Conservation (phyloP, 2,113 vertebrate species). For the Hepsetus odoe region DNA sequence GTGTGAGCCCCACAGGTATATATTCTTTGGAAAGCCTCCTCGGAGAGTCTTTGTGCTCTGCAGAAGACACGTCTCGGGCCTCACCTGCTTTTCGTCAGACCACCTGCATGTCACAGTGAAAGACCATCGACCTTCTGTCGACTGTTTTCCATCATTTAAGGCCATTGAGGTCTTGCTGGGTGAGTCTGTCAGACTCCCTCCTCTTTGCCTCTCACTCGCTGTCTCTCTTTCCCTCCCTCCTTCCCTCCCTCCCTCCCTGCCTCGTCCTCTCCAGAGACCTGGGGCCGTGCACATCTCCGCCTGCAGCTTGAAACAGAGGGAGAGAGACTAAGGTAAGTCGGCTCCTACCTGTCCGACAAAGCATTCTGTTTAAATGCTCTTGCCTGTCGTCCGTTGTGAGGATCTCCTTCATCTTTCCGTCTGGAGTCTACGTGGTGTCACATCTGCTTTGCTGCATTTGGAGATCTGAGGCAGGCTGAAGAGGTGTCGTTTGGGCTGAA, state of each 20-base stretch:
- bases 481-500: not conserved
- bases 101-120: slow-evolving; percentile 70
- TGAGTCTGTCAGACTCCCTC: slow-evolving; percentile 58
- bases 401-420: not conserved
- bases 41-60: slow-evolving; percentile 10
- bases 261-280: slow-evolving; percentile 77
- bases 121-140: slow-evolving; percentile 73
- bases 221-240: no score
- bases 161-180: slow-evolving; percentile 77
- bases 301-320: slow-evolving; percentile 68
- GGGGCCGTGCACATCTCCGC: slow-evolving; percentile 71
- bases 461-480: not conserved
- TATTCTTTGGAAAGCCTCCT: slow-evolving; percentile 16
- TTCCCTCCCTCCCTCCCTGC: slow-evolving; percentile 46
- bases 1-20: slow-evolving; percentile 1
- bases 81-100: slow-evolving; percentile 87
- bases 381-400: not conserved
- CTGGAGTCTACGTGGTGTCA: not conserved
- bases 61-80: no score
- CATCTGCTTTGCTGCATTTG: slow-evolving; percentile 1
- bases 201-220: slow-evolving; percentile 64
- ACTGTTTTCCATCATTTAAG: slow-evolving; percentile 65
- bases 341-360: slow-evolving; percentile 7
- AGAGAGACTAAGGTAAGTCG: slow-evolving; percentile 75
- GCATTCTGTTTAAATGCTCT: no score